Conservation (phyloP, 2,113 vertebrate species). For the Podarcis raffonei region DNA sequence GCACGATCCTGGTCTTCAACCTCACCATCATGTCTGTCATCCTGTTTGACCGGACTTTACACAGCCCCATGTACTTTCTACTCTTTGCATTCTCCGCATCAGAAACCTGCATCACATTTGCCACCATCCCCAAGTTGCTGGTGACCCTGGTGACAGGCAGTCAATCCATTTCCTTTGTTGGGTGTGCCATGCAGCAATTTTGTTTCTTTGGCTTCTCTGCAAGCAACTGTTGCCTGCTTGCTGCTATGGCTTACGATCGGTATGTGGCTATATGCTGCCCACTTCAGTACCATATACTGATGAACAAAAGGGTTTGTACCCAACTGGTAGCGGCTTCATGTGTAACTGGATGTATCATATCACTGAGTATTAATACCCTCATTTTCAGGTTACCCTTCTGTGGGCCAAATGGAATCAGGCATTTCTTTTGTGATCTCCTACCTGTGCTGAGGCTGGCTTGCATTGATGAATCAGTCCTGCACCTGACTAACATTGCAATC, state of each 20-base stretch:
- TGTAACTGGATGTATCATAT: not conserved
- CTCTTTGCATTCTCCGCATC: slow-evolving; percentile 15
- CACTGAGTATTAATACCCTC: not conserved
- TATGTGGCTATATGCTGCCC: slow-evolving; percentile 50
- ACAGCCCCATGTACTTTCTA: slow-evolving; percentile 27
- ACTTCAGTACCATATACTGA: slow-evolving; percentile 2
- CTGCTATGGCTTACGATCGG: slow-evolving; percentile 47
- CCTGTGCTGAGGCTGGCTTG: too few relatives aligned
- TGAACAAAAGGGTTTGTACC: not conserved
- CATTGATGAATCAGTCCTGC: too few relatives aligned
- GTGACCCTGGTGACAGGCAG: not conserved
- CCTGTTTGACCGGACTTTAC: not conserved
- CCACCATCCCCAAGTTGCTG: not conserved
- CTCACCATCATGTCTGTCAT: not conserved
- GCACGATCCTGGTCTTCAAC: not conserved
- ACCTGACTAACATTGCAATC: too few relatives aligned
- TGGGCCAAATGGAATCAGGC: too few relatives aligned
- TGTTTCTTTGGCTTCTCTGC: slow-evolving; percentile 29
- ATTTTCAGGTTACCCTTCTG: too few relatives aligned
- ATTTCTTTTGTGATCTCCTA: too few relatives aligned
- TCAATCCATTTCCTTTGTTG: slow-evolving; percentile 4
- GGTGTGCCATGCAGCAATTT: slow-evolving; percentile 6
- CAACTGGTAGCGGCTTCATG: not conserved
- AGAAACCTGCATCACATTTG: slow-evolving; percentile 14
- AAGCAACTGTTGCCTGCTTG: slow-evolving; percentile 37